Evolutionary conservation across 2,888 invertebrate genomes (phyloP).

Genomic region (Mesorhabditis spiculigera): DNA sequence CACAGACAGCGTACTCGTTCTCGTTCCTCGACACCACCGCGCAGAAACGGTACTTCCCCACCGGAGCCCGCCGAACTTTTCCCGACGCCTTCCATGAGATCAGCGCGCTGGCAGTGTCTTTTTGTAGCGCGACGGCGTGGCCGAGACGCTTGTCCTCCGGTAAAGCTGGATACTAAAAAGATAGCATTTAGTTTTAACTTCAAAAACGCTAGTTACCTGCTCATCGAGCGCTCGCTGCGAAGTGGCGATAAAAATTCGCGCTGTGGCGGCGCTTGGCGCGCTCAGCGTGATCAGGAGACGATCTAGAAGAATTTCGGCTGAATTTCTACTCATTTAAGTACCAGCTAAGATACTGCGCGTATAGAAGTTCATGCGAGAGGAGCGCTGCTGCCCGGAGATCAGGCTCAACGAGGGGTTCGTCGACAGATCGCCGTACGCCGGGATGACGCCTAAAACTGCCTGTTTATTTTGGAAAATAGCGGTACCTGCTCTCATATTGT

Average conservation of each 20-base stretch:
- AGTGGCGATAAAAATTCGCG: background rate
- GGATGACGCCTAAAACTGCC: constrained; percentile 4
- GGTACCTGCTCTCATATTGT: constrained; percentile 18
- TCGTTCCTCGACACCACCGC: constrained; percentile 30
- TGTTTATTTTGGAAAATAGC: background rate
- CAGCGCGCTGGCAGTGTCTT: constrained; percentile 15
- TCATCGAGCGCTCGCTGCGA: background rate
- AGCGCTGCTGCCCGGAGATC: background rate
- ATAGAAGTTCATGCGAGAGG: background rate
- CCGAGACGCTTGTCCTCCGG: constrained; percentile 41
- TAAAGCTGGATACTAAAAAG: constrained; percentile 35
- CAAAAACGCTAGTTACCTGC: background rate
- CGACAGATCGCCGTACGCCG: background rate
- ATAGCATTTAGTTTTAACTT: constrained; percentile 22
- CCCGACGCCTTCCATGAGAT: constrained; percentile 33
- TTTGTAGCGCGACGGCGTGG: constrained; percentile 18
- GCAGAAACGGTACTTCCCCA: constrained; percentile 37
- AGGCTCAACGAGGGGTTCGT: background rate
- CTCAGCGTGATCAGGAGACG: constrained; percentile 13
- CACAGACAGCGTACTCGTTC: constrained; percentile 38
- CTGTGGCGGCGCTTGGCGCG: background rate
- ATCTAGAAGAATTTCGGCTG: constrained; percentile 7
- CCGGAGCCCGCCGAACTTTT: constrained; percentile 20
- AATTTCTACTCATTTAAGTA: background rate
- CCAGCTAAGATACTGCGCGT: background rate